Percentiles rank a stretch among this genome's conserved stretches.
These are phyloP conservation scores for Pipra filicauda DNA, from an alignment of 2,113 vertebrate species.

Conservation along the genomic window DNA sequence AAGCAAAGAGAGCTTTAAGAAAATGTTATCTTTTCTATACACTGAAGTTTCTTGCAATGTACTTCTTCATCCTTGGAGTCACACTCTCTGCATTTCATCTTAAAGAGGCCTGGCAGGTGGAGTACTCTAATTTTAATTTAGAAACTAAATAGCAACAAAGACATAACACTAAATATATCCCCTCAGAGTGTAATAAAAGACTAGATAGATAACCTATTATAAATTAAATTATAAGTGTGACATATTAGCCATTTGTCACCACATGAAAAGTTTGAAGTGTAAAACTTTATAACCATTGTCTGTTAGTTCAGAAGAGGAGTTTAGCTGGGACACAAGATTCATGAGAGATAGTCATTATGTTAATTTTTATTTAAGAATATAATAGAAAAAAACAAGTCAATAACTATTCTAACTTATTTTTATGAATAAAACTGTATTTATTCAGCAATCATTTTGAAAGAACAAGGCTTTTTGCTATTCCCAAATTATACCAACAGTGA, in stretches of 20 bases:
- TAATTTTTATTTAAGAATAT: background rate
- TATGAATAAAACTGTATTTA: background rate
- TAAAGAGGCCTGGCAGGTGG: background rate
- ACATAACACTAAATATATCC: background rate
- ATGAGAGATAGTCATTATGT: fast-evolving
- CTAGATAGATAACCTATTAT: background rate
- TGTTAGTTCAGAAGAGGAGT: background rate
- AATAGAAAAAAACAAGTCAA: background rate
- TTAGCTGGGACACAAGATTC: background rate
- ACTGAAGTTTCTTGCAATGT: fast-evolving
- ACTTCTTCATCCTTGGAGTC: background rate
- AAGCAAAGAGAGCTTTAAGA: background rate
- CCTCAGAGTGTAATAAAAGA: background rate
- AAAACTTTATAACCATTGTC: background rate
- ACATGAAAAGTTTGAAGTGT: background rate
- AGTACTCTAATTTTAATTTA: background rate
- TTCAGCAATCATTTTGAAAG: background rate
- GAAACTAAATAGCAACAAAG: background rate
- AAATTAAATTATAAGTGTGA: background rate
- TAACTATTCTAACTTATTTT: background rate
- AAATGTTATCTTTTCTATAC: background rate
- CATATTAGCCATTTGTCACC: background rate
- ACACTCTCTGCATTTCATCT: background rate
- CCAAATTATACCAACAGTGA: background rate
- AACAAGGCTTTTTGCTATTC: background rate